phyloP scores from a whole-genome alignment of 1,140 invertebrate species.

The Hyles euphorbiae region DNA sequence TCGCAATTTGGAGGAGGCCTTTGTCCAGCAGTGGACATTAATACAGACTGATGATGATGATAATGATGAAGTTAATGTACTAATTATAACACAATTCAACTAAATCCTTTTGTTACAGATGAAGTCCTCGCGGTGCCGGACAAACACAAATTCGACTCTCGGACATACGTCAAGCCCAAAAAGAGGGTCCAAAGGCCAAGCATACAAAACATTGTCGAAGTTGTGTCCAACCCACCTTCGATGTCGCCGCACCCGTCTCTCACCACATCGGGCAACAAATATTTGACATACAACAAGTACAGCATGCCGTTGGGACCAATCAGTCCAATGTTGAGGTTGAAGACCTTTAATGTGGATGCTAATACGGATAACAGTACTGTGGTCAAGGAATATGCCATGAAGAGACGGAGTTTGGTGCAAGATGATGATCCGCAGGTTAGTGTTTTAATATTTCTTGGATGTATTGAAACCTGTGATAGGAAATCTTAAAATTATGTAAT shows the following conservation, averaged over 20 bases:
- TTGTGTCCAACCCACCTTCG: constrained; percentile 43
- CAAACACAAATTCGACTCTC: constrained; percentile 71
- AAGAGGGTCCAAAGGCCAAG: constrained; percentile 57
- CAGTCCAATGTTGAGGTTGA: constrained; percentile 57
- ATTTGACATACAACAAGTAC: constrained; percentile 66
- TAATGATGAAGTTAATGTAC: too few relatives aligned
- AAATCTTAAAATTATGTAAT: too few relatives aligned
- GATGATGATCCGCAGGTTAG: constrained; percentile 66
- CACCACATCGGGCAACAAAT: constrained; percentile 45
- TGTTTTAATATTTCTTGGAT: constrained; percentile 2
- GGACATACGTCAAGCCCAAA: constrained; percentile 68
- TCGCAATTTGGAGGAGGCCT: too few relatives aligned
- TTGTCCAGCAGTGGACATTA: too few relatives aligned
- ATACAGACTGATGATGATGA: too few relatives aligned
- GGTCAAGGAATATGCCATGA: constrained; percentile 58
- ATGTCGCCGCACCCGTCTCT: constrained; percentile 38
- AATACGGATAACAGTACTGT: constrained; percentile 52
- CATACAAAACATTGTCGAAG: constrained; percentile 63
- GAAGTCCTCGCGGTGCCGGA: constrained; percentile 53
- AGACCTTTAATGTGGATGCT: constrained; percentile 66
- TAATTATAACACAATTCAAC: too few relatives aligned
- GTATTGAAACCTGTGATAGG: too few relatives aligned
- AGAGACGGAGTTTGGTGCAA: constrained; percentile 50
- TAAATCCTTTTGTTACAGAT: constrained; percentile 44
- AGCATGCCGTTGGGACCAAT: constrained; percentile 50